phyloP scores from a whole-genome alignment of 2,888 invertebrate species.

The Caenorhabditis wallacei region DNA sequence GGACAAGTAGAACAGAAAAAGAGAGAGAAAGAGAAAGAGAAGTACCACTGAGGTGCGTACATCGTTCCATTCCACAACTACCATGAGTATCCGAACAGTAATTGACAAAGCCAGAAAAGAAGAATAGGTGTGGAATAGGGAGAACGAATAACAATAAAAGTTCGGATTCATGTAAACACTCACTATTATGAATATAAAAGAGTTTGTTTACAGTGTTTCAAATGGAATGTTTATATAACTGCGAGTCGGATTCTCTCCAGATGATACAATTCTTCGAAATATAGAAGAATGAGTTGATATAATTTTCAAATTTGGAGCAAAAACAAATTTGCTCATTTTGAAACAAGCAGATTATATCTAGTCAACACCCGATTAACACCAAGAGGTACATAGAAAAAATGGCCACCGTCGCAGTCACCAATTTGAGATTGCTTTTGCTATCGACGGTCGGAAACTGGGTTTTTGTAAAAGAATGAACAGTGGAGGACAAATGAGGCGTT shows the following conservation, averaged over 20 bases:
- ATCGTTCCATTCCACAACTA: not conserved
- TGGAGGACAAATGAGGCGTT: slow-evolving; percentile 49
- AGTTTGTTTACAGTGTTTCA: slow-evolving; percentile 17
- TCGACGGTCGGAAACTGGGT: slow-evolving; percentile 55
- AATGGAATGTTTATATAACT: slow-evolving; percentile 14
- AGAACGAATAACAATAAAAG: slow-evolving; percentile 4
- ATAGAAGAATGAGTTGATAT: not conserved
- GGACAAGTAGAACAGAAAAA: slow-evolving; percentile 40
- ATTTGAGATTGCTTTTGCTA: slow-evolving; percentile 27
- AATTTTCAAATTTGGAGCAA: not conserved
- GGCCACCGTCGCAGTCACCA: slow-evolving; percentile 29
- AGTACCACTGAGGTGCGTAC: slow-evolving; percentile 20
- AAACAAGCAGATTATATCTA: slow-evolving; percentile 19
- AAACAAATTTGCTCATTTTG: not conserved
- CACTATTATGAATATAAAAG: slow-evolving; percentile 2
- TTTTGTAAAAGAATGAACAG: slow-evolving; percentile 38
- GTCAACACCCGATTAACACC: slow-evolving; percentile 52
- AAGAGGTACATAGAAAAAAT: slow-evolving; percentile 33
- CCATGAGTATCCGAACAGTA: slow-evolving; percentile 41
- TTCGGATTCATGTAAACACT: slow-evolving; percentile 31
- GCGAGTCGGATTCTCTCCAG: not conserved
- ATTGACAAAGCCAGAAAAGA: slow-evolving; percentile 9
- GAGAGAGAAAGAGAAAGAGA: too few species aligned
- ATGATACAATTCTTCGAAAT: not conserved
- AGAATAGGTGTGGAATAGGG: slow-evolving; percentile 14